These are phyloP conservation scores for Irena cyanogastra DNA, from an alignment of 2,113 vertebrate genomes.

Conservation along the genomic window DNA sequence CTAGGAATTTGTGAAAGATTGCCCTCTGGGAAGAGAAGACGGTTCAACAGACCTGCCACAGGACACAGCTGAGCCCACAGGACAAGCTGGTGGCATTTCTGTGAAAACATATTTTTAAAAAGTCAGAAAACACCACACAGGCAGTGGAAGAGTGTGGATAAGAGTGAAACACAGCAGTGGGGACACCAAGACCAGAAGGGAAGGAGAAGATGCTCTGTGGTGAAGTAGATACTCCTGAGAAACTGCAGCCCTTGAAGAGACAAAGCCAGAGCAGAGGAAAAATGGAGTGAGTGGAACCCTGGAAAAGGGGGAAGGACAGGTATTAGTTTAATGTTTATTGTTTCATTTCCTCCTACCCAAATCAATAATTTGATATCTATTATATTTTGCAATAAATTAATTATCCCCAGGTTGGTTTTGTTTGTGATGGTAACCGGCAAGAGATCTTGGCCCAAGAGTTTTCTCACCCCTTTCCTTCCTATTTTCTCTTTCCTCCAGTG, in stretches of 20 bases:
- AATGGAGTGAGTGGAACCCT: neutral
- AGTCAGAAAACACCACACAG: neutral
- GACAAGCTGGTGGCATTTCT: neutral
- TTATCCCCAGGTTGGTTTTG: neutral
- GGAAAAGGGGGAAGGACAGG: neutral
- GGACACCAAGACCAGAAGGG: neutral
- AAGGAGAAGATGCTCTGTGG: neutral
- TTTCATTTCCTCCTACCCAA: neutral
- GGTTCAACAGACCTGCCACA: neutral
- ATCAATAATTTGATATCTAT: neutral
- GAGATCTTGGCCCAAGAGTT: neutral
- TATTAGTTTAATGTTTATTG: neutral
- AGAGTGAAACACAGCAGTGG: neutral
- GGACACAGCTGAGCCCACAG: neutral
- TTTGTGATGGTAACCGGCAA: neutral
- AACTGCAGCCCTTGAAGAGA: neutral
- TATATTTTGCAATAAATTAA: neutral
- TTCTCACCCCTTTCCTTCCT: neutral
- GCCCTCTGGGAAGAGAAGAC: neutral
- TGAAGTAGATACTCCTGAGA: neutral
- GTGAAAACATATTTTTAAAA: neutral
- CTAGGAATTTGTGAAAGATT: neutral
- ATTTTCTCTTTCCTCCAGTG: neutral
- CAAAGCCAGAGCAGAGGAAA: neutral
- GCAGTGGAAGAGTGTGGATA: neutral